Base-by-base conservation (phyloP, 2,888 invertebrate genomes). In the Conistra vaccinii region DNA sequence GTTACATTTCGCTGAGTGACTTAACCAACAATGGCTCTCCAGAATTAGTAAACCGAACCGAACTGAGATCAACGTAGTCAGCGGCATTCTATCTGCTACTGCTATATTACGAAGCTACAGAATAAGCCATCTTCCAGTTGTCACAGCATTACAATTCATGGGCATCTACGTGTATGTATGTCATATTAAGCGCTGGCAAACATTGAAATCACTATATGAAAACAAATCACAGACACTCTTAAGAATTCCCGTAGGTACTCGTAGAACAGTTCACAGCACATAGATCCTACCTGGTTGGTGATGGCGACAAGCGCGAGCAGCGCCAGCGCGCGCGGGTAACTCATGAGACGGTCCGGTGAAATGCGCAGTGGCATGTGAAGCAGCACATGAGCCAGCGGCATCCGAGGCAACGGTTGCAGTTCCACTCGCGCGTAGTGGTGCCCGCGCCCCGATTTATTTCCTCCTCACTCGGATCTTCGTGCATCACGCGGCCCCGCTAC, bases 381-480 rank as follows among this genome's bases (percentile, higher is more conserved):
- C 94, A 94, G 80, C 93, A 93, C 58, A 80, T 75, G 73, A 92
- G 78, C 92, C 91, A 92, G 73, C 89, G 79, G 63, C 90, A 92
- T 57, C 88, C 89, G 62, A 80, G 69, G 83, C 93, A 92, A 62
- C 89, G 91, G 39, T 78, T 79, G 66, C 91, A 93, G 58, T n/a
- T 69, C 17, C 88, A 94, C 87, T 93, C 93, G 89, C 94, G 93
- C 90, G 92, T 89, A 85, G 73, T 65, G 0, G 82, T 71, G 73
- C 70, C 75, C 62, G 66, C 78, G 0, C 71, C 61, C 29, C 62
- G 78, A 76, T 94, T 89, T 94, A 94, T 92, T 87, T 89, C 89
- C 53, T 42, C 51, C 9, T 10, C 23, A 17, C n/a, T 10, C 32
- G 32, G 0, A 0, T 32, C n/a, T 3, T 9, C 14, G 20, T 10